Evolutionary conservation across 2,113 vertebrate genomes (phyloP).

Genomic region (Phrynosoma blainvillii): DNA sequence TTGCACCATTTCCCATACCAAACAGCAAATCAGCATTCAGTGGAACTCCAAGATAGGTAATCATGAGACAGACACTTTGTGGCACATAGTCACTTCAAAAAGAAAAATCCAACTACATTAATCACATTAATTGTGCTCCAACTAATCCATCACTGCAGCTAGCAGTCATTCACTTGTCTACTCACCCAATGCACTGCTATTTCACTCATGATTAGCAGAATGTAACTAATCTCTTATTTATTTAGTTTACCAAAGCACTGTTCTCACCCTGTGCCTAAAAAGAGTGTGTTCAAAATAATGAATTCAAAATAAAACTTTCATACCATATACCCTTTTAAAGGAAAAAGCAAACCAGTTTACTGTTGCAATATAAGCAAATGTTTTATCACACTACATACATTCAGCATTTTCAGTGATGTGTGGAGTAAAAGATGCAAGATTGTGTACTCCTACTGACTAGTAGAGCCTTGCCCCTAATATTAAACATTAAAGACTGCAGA

Average conservation of each 20-base stretch:
- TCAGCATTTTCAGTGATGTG: conserved; percentile 1
- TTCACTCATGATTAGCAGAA: conserved; percentile 62
- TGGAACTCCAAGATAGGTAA: conserved; percentile 20
- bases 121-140: conserved; percentile 65
- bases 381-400: neutral
- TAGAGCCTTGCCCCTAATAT: neutral
- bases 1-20: neutral
- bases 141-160: conserved; percentile 61
- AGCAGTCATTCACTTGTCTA: conserved; percentile 41
- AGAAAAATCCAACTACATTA: conserved; percentile 53
- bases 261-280: neutral
- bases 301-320: neutral
- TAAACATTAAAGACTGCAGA: neutral
- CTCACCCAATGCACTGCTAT: conserved; percentile 36
- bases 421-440: neutral
- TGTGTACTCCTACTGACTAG: no score
- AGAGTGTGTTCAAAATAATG: neutral
- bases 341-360: neutral
- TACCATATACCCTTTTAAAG: neutral
- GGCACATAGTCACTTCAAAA: conserved; percentile 48
- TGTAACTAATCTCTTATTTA: conserved; percentile 62
- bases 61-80: conserved; percentile 28
- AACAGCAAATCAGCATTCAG: neutral
- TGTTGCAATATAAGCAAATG: conserved; percentile 5
- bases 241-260: conserved; percentile 43